Evolutionary conservation across 2,797 vertebrate species (phyloP).

Genomic region (Pseudochromis fuscus): DNA sequence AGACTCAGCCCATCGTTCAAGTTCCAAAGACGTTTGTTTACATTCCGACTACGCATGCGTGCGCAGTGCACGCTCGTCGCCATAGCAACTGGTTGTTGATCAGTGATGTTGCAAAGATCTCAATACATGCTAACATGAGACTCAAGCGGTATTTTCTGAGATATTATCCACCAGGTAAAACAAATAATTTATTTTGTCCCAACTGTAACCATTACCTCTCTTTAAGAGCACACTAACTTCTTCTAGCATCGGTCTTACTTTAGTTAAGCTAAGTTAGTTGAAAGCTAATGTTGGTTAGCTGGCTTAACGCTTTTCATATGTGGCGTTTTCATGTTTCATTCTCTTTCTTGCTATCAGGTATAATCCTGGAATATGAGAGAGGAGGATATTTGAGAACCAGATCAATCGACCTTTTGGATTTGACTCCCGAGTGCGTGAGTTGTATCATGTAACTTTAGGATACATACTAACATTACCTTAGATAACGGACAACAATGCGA

Average conservation of each 20-base stretch:
- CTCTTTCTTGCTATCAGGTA: slow-evolving; percentile 81
- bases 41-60: slow-evolving; percentile 56
- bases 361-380: slow-evolving; percentile 94
- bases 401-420: slow-evolving; percentile 92
- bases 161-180: slow-evolving; percentile 90
- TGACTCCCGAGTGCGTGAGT: slow-evolving; percentile 88
- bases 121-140: slow-evolving; percentile 79
- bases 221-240: not conserved
- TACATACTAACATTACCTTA: not conserved
- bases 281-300: not conserved
- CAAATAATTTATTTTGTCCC: accelerated
- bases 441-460: not conserved
- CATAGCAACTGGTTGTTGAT: slow-evolving; percentile 79
- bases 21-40: not conserved
- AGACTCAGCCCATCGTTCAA: not conserved
- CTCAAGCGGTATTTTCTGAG: slow-evolving; percentile 90
- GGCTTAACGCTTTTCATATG: not conserved
- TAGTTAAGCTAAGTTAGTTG: slow-evolving; percentile 1
- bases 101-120: not conserved
- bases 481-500: not conserved
- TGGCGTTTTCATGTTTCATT: too few relatives aligned
- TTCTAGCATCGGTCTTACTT: not conserved
- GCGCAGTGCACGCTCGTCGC: slow-evolving; percentile 18
- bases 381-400: slow-evolving; percentile 86
- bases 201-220: not conserved